Percentiles rank a stretch among this genome's conserved stretches.
Evolutionary conservation across 2,797 vertebrate genomes (phyloP).

Genomic region (Pempheris klunzingeri): DNA sequence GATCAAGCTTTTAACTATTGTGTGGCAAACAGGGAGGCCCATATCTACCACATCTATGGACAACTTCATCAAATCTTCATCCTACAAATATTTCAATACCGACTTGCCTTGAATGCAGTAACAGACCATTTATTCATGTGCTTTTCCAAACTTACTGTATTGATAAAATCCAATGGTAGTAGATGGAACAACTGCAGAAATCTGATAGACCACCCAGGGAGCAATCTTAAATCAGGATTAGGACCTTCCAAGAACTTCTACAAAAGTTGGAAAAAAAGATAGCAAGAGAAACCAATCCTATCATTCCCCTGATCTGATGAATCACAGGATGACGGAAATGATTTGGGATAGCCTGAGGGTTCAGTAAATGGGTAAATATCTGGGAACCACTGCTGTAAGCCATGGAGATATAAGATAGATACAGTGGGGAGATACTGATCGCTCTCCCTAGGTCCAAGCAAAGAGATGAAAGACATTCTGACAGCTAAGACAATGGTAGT

Average conservation of each 20-base stretch:
- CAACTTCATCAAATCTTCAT: constrained; percentile 18
- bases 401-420: constrained; percentile 58
- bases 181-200: constrained; percentile 18
- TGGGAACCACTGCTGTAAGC: constrained; percentile 70
- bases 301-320: constrained; percentile 57
- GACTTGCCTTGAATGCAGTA: constrained; percentile 5
- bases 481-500: constrained; percentile 53
- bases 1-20: constrained; percentile 36
- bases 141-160: constrained; percentile 8
- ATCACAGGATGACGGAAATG: constrained; percentile 62
- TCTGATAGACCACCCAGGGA: constrained; percentile 65
- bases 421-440: constrained; percentile 67
- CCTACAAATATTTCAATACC: constrained; percentile 12
- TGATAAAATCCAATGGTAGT: constrained; percentile 23
- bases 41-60: constrained; percentile 29
- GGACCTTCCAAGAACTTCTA: constrained; percentile 33
- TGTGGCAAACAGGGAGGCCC: constrained; percentile 6
- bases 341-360: constrained; percentile 59
- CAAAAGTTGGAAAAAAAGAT: constrained; percentile 55
- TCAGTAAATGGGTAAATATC: constrained; percentile 52
- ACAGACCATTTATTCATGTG: constrained; percentile 13
- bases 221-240: constrained; percentile 51
- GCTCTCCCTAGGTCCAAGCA: constrained; percentile 42
- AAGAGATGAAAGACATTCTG: constrained; percentile 74
- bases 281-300: constrained; percentile 55